phyloP scores from a whole-genome alignment of 1,140 invertebrate species.

The Liolophura sinensis region DNA sequence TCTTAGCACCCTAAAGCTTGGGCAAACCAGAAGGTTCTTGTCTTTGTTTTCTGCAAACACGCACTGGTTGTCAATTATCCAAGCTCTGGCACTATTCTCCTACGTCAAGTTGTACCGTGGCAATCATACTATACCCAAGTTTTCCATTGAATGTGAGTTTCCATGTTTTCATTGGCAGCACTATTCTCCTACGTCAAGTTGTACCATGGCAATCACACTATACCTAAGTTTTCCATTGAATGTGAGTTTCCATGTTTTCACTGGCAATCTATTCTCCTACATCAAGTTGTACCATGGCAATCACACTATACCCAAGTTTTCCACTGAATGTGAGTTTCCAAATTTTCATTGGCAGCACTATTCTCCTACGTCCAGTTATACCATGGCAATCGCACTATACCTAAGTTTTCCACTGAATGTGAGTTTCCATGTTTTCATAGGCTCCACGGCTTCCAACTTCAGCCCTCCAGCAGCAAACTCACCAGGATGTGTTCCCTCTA shows the following conservation, averaged over 20 bases:
- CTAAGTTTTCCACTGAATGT: slow-evolving; percentile 69
- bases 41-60: no score
- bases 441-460: slow-evolving; percentile 64
- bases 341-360: slow-evolving; percentile 69
- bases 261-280: no score
- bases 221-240: slow-evolving; percentile 71
- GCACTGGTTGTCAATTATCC: no score
- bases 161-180: slow-evolving; percentile 72
- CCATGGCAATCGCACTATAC: no score
- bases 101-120: no score
- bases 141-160: slow-evolving; percentile 66
- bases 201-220: no score
- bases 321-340: slow-evolving; percentile 70
- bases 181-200: no score
- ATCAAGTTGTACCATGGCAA: no score
- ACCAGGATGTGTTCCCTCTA: slow-evolving; percentile 64
- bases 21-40: no score
- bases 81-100: no score
- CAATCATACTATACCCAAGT: slow-evolving; percentile 64
- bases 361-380: no score
- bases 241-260: slow-evolving; percentile 69
- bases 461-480: slow-evolving; percentile 69
- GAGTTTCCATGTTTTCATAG: slow-evolving; percentile 71
- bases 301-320: slow-evolving; percentile 66
- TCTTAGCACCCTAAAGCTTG: no score